Conservation (phyloP, 2,797 vertebrate genomes). For the Pipistrellus nathusii region DNA sequence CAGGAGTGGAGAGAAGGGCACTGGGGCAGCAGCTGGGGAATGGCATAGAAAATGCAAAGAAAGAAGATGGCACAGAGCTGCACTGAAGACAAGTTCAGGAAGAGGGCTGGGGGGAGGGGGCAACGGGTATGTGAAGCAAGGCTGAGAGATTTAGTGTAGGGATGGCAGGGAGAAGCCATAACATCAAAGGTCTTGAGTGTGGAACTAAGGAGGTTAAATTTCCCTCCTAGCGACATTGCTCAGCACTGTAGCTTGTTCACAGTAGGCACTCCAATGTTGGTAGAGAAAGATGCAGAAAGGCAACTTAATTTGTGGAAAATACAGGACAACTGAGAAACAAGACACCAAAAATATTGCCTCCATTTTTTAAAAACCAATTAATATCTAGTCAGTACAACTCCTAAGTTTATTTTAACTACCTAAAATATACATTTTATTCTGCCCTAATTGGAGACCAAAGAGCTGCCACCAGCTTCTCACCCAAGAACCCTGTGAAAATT, state of each 20-base stretch:
- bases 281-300: conserved; percentile 28
- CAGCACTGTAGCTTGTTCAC: background rate
- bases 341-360: background rate
- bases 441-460: conserved; percentile 16
- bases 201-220: background rate
- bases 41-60: background rate
- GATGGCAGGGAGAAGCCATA: background rate
- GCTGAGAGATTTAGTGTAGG: background rate
- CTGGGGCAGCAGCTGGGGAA: background rate
- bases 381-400: background rate
- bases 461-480: conserved; percentile 68
- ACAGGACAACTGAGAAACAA: background rate
- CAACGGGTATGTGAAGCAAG: background rate
- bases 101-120: background rate
- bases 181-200: background rate
- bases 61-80: background rate
- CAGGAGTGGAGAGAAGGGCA: background rate
- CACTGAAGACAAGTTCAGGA: background rate
- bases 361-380: background rate
- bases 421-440: conserved; percentile 35
- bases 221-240: background rate
- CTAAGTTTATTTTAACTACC: conserved; percentile 15
- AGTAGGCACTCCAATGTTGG: background rate
- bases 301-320: background rate
- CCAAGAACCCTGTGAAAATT: conserved; percentile 67